Evolutionary conservation across 2,113 vertebrate genomes (phyloP).

Genomic region (Barnardius zonarius): DNA sequence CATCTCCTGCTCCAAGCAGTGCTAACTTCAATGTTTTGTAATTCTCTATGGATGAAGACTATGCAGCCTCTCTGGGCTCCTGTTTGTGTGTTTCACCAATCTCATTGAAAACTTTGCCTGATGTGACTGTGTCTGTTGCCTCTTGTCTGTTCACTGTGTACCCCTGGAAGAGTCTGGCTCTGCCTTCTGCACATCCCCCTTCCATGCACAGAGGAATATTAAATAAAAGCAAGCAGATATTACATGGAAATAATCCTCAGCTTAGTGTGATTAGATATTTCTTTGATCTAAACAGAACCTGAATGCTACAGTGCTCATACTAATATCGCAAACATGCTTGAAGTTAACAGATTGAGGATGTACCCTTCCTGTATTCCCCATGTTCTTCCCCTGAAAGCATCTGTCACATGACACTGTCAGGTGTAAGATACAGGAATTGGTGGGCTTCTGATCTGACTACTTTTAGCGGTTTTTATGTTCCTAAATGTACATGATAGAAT

Average conservation of each 20-base stretch:
- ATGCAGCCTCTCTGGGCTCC: neutral
- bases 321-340: neutral
- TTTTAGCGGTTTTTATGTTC: neutral
- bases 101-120: neutral
- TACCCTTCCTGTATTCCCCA: neutral
- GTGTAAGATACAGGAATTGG: neutral
- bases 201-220: neutral
- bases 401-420: neutral
- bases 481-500: neutral
- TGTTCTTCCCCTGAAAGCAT: neutral
- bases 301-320: neutral
- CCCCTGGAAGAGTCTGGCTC: neutral
- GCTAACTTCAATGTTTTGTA: neutral
- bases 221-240: neutral
- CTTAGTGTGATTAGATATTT: neutral
- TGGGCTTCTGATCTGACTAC: neutral
- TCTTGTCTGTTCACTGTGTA: neutral
- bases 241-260: neutral
- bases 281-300: neutral
- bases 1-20: neutral
- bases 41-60: neutral
- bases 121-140: neutral
- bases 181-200: neutral
- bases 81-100: neutral
- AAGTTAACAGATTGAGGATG: neutral